A percentile compares a stretch with the other conserved stretches of the same genome.
phyloP scores from a whole-genome alignment of 2,113 vertebrate genomes.

The Corvus hawaiiensis region DNA sequence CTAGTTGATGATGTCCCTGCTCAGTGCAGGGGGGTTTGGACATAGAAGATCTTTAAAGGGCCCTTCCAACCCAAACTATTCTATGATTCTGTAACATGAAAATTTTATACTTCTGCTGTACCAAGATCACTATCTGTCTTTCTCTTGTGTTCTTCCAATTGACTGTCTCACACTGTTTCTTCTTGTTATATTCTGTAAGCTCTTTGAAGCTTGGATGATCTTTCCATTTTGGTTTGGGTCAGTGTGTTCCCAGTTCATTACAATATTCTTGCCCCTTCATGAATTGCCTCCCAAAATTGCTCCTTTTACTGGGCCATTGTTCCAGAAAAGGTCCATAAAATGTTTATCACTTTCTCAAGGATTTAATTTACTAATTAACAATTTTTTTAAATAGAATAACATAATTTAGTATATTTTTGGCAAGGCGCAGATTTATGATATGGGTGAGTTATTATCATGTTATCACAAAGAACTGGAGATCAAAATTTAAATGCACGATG shows the following conservation, averaged over 20 bases:
- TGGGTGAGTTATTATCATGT: accelerated
- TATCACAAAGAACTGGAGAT: background rate
- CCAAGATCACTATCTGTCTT: background rate
- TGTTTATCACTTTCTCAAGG: background rate
- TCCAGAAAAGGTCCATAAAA: background rate
- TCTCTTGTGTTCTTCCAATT: background rate
- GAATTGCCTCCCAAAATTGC: background rate
- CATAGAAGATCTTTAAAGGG: background rate
- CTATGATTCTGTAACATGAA: background rate
- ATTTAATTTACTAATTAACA: background rate
- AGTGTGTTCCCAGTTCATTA: background rate
- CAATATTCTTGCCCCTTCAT: background rate
- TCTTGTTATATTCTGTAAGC: background rate
- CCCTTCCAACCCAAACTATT: background rate
- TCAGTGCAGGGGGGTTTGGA: accelerated
- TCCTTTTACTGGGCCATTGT: background rate
- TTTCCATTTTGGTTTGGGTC: background rate
- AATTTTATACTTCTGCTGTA: background rate
- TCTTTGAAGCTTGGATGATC: background rate
- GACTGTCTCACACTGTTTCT: background rate
- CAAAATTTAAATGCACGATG: background rate
- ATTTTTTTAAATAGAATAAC: background rate
- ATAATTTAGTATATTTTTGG: background rate
- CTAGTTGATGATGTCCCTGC: background rate
- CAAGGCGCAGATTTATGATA: background rate